These are phyloP conservation scores for Chromobotia macracanthus DNA, from an alignment of 2,797 vertebrate species.

Conservation along the genomic window DNA sequence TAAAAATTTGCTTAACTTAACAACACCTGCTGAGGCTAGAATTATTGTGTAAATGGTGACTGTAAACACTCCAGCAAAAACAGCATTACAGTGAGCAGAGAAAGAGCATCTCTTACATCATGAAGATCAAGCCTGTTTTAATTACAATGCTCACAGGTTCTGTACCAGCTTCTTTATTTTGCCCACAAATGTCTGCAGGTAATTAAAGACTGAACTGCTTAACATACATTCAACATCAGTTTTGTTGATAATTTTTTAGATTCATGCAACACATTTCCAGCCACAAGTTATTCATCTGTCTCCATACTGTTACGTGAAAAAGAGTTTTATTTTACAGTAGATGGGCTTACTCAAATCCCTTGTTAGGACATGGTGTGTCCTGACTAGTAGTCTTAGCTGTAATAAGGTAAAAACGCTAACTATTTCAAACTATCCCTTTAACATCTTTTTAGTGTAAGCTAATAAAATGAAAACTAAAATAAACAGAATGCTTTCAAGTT, in stretches of 20 bases:
- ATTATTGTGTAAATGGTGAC: conserved; percentile 48
- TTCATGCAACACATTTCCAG: no score
- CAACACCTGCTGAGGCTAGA: conserved; percentile 31
- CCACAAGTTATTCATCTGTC: no score
- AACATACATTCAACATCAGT: not conserved
- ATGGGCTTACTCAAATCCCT: no score
- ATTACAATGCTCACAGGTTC: not conserved
- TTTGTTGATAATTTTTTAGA: not conserved
- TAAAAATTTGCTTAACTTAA: conserved; percentile 49
- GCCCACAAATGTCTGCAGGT: not conserved
- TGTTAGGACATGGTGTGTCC: no score
- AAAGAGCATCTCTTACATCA: not conserved
- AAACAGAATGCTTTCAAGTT: conserved; percentile 33
- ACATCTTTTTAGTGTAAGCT: conserved; percentile 27
- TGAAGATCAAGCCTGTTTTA: not conserved
- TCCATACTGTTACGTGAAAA: no score
- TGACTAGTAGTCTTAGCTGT: no score
- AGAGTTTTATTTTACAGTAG: no score
- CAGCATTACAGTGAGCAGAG: not conserved
- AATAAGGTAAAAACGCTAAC: not conserved
- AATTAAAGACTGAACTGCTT: not conserved
- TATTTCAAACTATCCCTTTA: conserved; percentile 17
- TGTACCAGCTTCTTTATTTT: not conserved
- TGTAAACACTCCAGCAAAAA: conserved; percentile 35
- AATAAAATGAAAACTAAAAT: conserved; percentile 13